A percentile compares a stretch with the other conserved stretches of the same genome.
These are phyloP conservation scores for Sinocyclocheilus rhinocerous DNA, from an alignment of 2,113 vertebrate species.

Conservation along the genomic window DNA sequence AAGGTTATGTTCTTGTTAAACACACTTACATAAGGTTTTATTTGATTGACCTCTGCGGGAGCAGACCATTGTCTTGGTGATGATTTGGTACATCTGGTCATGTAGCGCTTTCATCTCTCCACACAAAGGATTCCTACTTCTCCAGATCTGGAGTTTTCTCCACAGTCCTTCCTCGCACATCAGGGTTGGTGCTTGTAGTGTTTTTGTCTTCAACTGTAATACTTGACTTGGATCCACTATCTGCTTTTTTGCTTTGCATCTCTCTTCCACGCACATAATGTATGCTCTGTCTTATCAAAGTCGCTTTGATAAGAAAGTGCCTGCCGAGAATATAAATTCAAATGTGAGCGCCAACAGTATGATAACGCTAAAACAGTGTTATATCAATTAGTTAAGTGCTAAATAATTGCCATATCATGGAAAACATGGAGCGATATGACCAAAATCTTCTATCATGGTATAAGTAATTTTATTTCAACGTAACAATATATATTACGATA, in stretches of 20 bases:
- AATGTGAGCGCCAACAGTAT: background rate
- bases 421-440: background rate
- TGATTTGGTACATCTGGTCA: background rate
- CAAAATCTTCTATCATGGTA: too few relatives aligned
- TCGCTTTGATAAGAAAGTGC: conserved; percentile 27
- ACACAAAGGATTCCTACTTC: background rate
- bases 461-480: too few relatives aligned
- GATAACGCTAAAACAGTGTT: conserved; percentile 6
- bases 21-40: conserved; percentile 31
- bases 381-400: conserved; percentile 6
- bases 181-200: background rate
- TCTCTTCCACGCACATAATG: conserved; percentile 21
- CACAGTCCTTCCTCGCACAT: background rate
- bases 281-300: conserved; percentile 21
- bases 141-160: background rate
- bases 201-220: conserved; percentile 24
- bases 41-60: conserved; percentile 26
- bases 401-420: background rate
- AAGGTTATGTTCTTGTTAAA: conserved; percentile 41
- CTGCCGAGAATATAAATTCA: conserved; percentile 20
- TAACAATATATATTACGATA: too few relatives aligned
- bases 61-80: background rate
- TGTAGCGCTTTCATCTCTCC: background rate
- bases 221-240: conserved; percentile 29
- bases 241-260: conserved; percentile 12